phyloP scores from a whole-genome alignment of 2,888 invertebrate species.

The Beris chalybata region DNA sequence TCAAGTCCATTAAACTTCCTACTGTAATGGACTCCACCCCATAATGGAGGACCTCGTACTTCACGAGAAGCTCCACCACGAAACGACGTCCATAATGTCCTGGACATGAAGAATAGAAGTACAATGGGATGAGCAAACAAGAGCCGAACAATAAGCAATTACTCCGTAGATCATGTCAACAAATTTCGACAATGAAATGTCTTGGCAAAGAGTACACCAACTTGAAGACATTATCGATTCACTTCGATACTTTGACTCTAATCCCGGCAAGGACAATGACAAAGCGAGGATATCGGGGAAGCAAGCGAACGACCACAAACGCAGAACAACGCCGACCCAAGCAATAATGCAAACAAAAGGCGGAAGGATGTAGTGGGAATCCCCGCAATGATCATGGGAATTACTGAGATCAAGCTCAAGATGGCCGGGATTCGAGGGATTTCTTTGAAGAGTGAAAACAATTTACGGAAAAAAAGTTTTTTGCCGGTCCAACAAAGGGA shows the following conservation, averaged over 20 bases:
- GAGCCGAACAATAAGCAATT: conserved; percentile 31
- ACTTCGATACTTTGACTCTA: conserved; percentile 7
- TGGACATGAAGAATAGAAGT: background rate
- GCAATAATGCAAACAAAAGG: conserved; percentile 25
- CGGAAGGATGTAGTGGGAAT: conserved; percentile 25
- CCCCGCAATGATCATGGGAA: conserved; percentile 21
- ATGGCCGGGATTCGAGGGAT: conserved; percentile 17
- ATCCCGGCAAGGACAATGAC: too few species aligned
- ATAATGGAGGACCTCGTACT: too few species aligned
- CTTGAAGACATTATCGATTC: conserved; percentile 19
- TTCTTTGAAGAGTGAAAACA: conserved; percentile 31
- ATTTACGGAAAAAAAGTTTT: conserved; percentile 17
- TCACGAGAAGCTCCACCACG: too few species aligned
- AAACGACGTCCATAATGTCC: too few species aligned
- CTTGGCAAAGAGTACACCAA: conserved; percentile 17
- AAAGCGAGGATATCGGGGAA: too few species aligned
- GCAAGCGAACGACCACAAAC: too few species aligned
- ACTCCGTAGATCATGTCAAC: conserved; percentile 28
- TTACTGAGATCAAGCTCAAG: conserved; percentile 15
- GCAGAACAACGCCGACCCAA: background rate
- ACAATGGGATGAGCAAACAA: conserved; percentile 23
- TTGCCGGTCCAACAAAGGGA: too few species aligned
- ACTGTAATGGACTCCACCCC: too few species aligned
- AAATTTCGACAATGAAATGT: conserved; percentile 27
- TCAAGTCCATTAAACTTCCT: too few species aligned